Conservation (phyloP, 2,888 invertebrate species). For the Lasioglossum zephyrum region DNA sequence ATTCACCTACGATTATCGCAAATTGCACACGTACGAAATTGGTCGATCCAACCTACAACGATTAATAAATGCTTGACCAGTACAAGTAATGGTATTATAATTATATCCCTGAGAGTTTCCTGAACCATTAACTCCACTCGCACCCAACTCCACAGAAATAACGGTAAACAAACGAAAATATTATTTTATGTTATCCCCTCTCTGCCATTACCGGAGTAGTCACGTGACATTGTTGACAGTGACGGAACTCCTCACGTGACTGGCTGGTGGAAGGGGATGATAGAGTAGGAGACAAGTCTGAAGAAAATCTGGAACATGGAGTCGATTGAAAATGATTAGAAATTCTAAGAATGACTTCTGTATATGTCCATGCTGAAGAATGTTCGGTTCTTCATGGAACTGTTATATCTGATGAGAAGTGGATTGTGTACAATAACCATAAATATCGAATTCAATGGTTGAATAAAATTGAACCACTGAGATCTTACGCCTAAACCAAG, state of each 20-base stretch:
- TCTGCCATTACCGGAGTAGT: too few species aligned
- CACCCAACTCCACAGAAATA: neutral
- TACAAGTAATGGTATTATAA: slow-evolving; percentile 45
- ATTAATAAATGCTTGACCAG: slow-evolving; percentile 48
- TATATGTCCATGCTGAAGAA: neutral
- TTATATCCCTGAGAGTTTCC: slow-evolving; percentile 21
- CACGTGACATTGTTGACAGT: too few species aligned
- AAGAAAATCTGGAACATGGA: too few species aligned
- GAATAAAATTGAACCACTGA: neutral
- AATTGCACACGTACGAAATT: slow-evolving; percentile 50
- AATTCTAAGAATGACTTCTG: neutral
- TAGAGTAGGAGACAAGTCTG: too few species aligned
- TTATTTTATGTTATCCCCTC: neutral
- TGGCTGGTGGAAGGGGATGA: too few species aligned
- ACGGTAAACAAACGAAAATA: neutral
- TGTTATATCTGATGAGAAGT: neutral
- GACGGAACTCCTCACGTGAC: too few species aligned
- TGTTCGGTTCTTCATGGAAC: neutral
- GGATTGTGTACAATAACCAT: neutral
- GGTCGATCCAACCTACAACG: slow-evolving; percentile 23
- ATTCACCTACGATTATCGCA: slow-evolving; percentile 37
- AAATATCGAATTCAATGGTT: neutral
- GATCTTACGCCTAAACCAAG: neutral
- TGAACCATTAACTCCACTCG: neutral
- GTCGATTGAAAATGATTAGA: neutral